Percentiles rank a stretch among this genome's conserved stretches.
Conservation (phyloP, 2,888 invertebrate species). For the Philereme vetulata region DNA sequence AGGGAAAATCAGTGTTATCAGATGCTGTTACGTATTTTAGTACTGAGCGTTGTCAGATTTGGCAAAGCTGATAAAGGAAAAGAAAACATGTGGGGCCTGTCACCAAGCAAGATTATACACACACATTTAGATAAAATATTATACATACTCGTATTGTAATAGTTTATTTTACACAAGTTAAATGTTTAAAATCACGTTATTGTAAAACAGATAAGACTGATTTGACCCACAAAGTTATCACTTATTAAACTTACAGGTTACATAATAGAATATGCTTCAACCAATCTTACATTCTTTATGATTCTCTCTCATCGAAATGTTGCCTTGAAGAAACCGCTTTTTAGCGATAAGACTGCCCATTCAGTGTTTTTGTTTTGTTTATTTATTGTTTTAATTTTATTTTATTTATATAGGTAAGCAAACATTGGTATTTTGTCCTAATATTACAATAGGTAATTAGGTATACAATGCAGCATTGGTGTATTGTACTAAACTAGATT, state of each 20-base stretch:
- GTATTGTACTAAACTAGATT: no score
- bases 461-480: no score
- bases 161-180: background rate
- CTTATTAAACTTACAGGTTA: slow-evolving; percentile 19
- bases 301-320: no score
- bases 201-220: slow-evolving; percentile 12
- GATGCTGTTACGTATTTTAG: slow-evolving; percentile 46
- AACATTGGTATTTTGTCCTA: no score
- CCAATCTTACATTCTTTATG: no score
- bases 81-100: slow-evolving; percentile 39
- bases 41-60: slow-evolving; percentile 46
- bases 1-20: slow-evolving; percentile 32
- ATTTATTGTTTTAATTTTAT: no score
- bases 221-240: slow-evolving; percentile 27
- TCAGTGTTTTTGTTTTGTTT: no score
- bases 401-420: no score
- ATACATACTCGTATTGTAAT: no score
- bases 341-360: no score
- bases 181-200: slow-evolving; percentile 1
- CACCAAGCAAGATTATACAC: slow-evolving; percentile 25
- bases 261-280: slow-evolving; percentile 4
- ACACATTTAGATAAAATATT: background rate
- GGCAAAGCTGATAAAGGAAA: slow-evolving; percentile 36
- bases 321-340: no score
- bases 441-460: no score